Conservation (phyloP, 1,140 invertebrate genomes). For the Drosophila nigromelanica region DNA sequence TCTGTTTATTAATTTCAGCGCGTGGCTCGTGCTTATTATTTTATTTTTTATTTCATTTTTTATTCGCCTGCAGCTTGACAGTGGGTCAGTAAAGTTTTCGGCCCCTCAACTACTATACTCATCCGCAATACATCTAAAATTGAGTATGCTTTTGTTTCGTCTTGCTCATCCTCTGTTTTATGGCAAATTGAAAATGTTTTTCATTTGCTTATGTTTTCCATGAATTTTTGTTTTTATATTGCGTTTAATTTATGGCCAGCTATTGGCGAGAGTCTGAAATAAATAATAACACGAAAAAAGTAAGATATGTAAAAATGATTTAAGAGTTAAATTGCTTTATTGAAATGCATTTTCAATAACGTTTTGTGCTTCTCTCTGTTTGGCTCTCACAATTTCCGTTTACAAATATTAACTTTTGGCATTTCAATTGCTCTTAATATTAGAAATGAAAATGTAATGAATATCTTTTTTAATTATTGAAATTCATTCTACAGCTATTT, state of each 20-base stretch:
- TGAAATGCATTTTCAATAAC: neutral
- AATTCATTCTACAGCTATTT: too few species aligned
- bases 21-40: conserved; percentile 39
- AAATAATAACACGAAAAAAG: conserved; percentile 1
- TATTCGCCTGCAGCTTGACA: conserved; percentile 23
- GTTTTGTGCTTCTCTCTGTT: neutral
- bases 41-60: conserved; percentile 7
- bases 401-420: too few species aligned
- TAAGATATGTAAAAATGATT: conserved; percentile 20
- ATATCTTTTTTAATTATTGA: too few species aligned
- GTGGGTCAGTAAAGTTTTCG: conserved; percentile 40
- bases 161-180: conserved; percentile 7
- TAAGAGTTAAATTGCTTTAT: conserved; percentile 1
- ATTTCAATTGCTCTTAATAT: too few species aligned
- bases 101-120: conserved; percentile 1
- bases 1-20: conserved; percentile 69
- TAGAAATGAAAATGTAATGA: too few species aligned
- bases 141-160: conserved; percentile 15
- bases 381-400: conserved; percentile 4
- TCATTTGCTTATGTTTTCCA: neutral
- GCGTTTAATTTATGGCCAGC: conserved; percentile 30
- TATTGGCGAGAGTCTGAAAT: conserved; percentile 7
- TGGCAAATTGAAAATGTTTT: conserved; percentile 28
- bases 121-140: neutral
- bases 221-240: conserved; percentile 29